Percentiles rank a stretch among this genome's conserved stretches.
Evolutionary conservation across 2,797 vertebrate genomes (phyloP).

Genomic region (Gymnothorax javanicus): DNA sequence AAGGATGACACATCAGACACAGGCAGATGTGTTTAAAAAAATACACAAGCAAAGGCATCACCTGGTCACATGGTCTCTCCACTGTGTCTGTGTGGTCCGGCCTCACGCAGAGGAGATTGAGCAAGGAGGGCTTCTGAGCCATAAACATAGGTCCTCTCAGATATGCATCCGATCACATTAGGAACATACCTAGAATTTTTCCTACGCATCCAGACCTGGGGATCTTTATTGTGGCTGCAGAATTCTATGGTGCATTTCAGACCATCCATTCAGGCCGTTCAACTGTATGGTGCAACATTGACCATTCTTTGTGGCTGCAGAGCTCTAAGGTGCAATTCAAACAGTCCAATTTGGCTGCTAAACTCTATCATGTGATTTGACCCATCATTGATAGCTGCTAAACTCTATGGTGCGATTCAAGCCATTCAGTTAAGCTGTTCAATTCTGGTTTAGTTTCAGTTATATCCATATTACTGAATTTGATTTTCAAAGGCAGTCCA

Average conservation of each 20-base stretch:
- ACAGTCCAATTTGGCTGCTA: no score
- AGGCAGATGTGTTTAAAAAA: slow-evolving; percentile 61
- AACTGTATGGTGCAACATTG: no score
- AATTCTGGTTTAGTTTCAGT: no score
- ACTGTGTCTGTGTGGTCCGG: not conserved
- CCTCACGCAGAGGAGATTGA: slow-evolving; percentile 11
- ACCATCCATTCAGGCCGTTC: no score
- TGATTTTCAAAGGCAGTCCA: not conserved
- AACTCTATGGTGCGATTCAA: not conserved
- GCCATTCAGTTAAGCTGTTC: no score
- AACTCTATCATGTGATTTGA: no score
- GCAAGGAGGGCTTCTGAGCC: slow-evolving; percentile 47
- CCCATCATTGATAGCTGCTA: no score
- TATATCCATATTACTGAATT: not conserved
- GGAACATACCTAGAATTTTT: not conserved
- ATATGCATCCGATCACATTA: not conserved
- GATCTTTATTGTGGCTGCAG: no score
- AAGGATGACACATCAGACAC: slow-evolving; percentile 71
- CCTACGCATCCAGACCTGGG: no score
- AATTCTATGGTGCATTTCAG: not conserved
- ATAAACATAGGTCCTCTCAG: not conserved
- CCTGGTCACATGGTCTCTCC: slow-evolving; percentile 34
- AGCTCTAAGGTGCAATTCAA: no score
- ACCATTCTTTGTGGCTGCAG: no score
- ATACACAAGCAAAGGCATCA: slow-evolving; percentile 38